Evolutionary conservation across 2,113 vertebrate genomes (phyloP).

Genomic region (Coreoperca whiteheadi): DNA sequence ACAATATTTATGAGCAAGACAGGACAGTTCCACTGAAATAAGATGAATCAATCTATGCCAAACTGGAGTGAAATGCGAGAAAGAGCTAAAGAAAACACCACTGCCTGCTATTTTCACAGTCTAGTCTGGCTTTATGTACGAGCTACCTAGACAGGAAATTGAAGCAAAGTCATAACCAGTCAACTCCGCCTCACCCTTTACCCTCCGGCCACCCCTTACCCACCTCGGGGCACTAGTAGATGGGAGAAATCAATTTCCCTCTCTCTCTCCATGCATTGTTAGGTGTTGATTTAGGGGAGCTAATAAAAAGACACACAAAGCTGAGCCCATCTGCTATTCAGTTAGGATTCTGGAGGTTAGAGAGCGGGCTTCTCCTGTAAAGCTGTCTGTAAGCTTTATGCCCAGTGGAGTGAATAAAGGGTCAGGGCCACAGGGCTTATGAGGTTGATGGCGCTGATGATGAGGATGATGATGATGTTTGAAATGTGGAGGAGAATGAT

Average conservation of each 20-base stretch:
- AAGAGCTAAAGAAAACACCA: slow-evolving; percentile 37
- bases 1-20: slow-evolving; percentile 36
- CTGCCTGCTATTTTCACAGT: slow-evolving; percentile 37
- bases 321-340: slow-evolving; percentile 81
- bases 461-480: slow-evolving; percentile 59
- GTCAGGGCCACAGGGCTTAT: slow-evolving; percentile 68
- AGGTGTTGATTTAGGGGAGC: slow-evolving; percentile 82
- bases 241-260: slow-evolving; percentile 79
- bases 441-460: slow-evolving; percentile 61
- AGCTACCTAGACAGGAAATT: slow-evolving; percentile 65
- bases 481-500: slow-evolving; percentile 52
- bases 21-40: slow-evolving; percentile 32
- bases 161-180: slow-evolving; percentile 67
- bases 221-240: slow-evolving; percentile 71
- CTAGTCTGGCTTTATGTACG: slow-evolving; percentile 38
- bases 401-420: slow-evolving; percentile 70
- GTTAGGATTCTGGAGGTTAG: slow-evolving; percentile 79
- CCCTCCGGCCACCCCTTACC: slow-evolving; percentile 68
- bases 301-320: slow-evolving; percentile 84
- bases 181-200: slow-evolving; percentile 68
- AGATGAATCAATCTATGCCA: slow-evolving; percentile 47
- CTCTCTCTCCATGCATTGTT: slow-evolving; percentile 77
- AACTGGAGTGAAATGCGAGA: slow-evolving; percentile 54
- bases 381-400: slow-evolving; percentile 76
- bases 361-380: slow-evolving; percentile 77